Evolutionary conservation across 2,113 vertebrate species (phyloP).

Genomic region (Sterrhoptilus dennistouni): DNA sequence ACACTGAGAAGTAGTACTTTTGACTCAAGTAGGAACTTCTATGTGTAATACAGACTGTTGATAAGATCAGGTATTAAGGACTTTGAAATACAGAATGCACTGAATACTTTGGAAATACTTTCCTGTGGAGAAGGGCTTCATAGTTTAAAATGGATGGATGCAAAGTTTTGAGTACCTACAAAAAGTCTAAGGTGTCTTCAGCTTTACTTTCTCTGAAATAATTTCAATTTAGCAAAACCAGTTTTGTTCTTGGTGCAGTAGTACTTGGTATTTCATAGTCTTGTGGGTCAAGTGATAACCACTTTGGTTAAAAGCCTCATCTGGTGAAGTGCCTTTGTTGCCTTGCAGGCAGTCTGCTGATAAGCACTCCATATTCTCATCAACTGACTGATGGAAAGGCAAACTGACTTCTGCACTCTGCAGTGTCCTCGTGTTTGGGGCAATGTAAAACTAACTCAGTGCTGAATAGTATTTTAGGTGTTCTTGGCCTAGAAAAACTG

Average conservation of each 20-base stretch:
- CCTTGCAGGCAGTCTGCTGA: neutral
- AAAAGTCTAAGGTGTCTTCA: neutral
- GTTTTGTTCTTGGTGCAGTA: neutral
- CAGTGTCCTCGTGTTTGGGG: neutral
- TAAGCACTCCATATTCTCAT: neutral
- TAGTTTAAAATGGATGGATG: neutral
- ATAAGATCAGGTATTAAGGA: neutral
- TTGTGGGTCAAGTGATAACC: neutral
- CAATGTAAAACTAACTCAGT: neutral
- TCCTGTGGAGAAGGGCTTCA: neutral
- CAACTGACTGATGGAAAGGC: neutral
- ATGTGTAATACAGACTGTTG: neutral
- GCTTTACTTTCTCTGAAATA: neutral
- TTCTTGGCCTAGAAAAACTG: neutral
- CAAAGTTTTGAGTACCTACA: neutral
- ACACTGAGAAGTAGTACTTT: neutral
- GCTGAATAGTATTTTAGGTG: neutral
- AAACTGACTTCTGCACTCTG: neutral
- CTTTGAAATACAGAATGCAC: neutral
- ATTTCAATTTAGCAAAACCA: neutral
- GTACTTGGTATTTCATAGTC: rapidly evolving
- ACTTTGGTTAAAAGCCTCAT: neutral
- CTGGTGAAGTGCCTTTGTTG: neutral
- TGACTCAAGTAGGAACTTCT: neutral
- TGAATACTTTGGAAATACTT: neutral